Evolutionary conservation across 1,140 invertebrate species (phyloP).

Genomic region (Pantala flavescens): DNA sequence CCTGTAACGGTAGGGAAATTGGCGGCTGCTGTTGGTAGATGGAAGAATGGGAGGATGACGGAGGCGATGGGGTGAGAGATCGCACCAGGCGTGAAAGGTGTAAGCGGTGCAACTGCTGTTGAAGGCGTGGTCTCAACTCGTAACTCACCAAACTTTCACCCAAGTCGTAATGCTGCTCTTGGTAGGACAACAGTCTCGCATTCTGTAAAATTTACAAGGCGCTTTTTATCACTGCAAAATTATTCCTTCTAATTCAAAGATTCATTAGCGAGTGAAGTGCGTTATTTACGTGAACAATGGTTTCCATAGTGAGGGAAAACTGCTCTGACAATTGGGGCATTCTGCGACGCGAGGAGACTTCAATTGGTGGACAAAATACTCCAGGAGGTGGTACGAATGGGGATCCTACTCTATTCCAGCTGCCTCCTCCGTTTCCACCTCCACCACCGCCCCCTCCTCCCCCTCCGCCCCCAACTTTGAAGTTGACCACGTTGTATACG

Average conservation of each 20-base stretch:
- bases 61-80: background rate
- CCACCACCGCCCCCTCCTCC: conserved; percentile 4
- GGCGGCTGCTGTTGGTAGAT: background rate
- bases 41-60: background rate
- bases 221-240: background rate
- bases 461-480: background rate
- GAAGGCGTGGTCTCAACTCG: conserved; percentile 24
- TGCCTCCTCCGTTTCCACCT: background rate
- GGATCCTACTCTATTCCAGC: conserved; percentile 19
- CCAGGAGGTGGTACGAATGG: conserved; percentile 21
- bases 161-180: conserved; percentile 25
- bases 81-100: background rate
- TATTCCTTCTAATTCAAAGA: background rate
- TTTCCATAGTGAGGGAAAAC: conserved; percentile 28
- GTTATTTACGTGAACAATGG: conserved; percentile 24
- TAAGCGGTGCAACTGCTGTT: conserved; percentile 18
- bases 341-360: conserved; percentile 18
- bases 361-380: conserved; percentile 23
- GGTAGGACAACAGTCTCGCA: conserved; percentile 24
- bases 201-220: conserved; percentile 18
- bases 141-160: conserved; percentile 25
- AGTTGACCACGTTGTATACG: conserved; percentile 21
- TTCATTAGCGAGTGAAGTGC: background rate
- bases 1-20: background rate
- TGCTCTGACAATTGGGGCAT: conserved; percentile 26